phyloP scores from a whole-genome alignment of 2,797 vertebrate species.

The Manis crassicaudata region DNA sequence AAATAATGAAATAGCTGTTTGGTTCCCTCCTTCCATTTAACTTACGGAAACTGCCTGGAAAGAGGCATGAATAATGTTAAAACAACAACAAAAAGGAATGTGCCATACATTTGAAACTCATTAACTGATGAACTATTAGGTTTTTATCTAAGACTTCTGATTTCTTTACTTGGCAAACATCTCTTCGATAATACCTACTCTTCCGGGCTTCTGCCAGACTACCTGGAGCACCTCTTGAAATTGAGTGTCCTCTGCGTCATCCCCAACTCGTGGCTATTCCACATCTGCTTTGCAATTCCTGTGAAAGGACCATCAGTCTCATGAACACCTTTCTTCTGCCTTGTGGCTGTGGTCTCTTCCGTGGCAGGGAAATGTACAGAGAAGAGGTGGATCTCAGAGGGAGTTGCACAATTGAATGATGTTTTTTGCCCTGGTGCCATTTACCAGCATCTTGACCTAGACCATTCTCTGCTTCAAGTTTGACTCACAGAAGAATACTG shows the following conservation, averaged over 20 bases:
- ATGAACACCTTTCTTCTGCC: neutral
- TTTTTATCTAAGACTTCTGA: neutral
- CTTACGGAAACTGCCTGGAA: neutral
- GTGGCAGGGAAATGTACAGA: neutral
- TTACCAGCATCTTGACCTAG: neutral
- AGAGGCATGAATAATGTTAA: neutral
- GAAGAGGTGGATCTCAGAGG: neutral
- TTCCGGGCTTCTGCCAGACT: neutral
- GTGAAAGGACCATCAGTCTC: neutral
- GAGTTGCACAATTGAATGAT: neutral
- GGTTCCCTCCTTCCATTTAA: constrained; percentile 39
- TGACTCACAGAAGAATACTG: neutral
- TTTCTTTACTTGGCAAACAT: neutral
- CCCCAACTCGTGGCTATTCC: neutral
- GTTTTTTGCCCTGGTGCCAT: neutral
- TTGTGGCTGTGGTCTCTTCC: neutral
- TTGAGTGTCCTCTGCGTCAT: neutral
- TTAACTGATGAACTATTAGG: neutral
- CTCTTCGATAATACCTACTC: neutral
- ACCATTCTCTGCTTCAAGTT: neutral
- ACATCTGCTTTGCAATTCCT: neutral
- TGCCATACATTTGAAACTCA: neutral
- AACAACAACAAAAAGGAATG: neutral
- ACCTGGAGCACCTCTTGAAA: neutral
- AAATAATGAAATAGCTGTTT: constrained; percentile 47